Base-by-base conservation (phyloP, 1,140 invertebrate species). In the Drosophila tropicalis region DNA sequence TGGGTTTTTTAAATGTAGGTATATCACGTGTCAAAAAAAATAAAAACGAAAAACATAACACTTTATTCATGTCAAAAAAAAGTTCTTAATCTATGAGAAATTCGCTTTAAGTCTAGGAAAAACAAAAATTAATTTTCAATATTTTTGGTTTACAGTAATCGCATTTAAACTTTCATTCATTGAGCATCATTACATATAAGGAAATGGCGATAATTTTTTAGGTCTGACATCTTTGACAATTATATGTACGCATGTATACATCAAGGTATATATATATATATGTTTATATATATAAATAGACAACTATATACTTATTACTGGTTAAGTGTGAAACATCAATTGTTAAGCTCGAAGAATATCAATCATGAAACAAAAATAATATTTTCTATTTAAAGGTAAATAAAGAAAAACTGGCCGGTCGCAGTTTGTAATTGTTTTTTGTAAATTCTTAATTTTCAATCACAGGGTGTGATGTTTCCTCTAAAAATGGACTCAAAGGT, bases 131-230 rank as follows among this genome's bases (percentile, higher is more conserved):
- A 17, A 15, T 17, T 47, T 9, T 17, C 15, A 47, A 7, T 51
- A 22, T 51, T 51, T 51, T 51, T 51, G 44, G 44, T 51, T 51
- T 9, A 22, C 44, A 51, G 17, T 51, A 51, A 51, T 51, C 17
- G 44, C 10, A 9, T 22, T 51, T 51, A 3, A 51, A 51, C 44
- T 1, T 22, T 51, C 7, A 22, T 22, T 51, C 17, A 22, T 51
- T 51, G 17, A 51, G 44, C 44, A 2, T 51, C n/a, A 51, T 51
- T 12, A 22, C 5, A 41, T n/a, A 41, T 47, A 22, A 22, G 15
- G 9, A 51, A 51, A 22, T 22, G 19, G 19, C 17, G 9, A 22
- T 51, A 51, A 12, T 19, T 51, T 51, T 6, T 51, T 19, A 51
- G 44, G 17, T 51, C 7, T 51, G 44, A 22, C 17, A 39, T 51